phyloP scores from a whole-genome alignment of 2,888 invertebrate species.

The Machimus rusticus region DNA sequence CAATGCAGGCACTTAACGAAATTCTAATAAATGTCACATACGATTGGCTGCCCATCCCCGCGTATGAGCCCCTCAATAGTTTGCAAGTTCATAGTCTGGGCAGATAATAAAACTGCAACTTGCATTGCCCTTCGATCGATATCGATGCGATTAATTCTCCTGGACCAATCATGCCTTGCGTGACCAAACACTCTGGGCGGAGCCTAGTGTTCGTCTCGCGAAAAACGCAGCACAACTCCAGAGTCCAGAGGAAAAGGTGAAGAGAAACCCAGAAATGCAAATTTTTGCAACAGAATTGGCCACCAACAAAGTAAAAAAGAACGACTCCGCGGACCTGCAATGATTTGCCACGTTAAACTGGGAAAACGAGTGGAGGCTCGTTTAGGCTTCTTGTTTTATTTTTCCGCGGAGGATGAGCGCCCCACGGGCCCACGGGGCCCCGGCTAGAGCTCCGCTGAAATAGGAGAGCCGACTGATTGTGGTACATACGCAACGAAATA shows the following conservation, averaged over 20 bases:
- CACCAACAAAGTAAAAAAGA: slow-evolving; percentile 41
- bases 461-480: slow-evolving; percentile 39
- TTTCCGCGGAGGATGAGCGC: neutral
- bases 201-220: slow-evolving; percentile 49
- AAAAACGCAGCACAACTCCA: slow-evolving; percentile 44
- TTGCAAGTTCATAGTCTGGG: slow-evolving; percentile 36
- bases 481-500: slow-evolving; percentile 46
- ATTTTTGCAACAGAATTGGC: slow-evolving; percentile 46
- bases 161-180: slow-evolving; percentile 52
- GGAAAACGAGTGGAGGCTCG: slow-evolving; percentile 42
- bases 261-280: slow-evolving; percentile 48
- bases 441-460: neutral
- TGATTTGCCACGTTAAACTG: slow-evolving; percentile 47
- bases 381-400: slow-evolving; percentile 41
- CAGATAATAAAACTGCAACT: slow-evolving; percentile 39
- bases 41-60: slow-evolving; percentile 30
- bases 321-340: slow-evolving; percentile 44
- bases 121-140: slow-evolving; percentile 36
- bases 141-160: slow-evolving; percentile 48
- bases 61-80: slow-evolving; percentile 17
- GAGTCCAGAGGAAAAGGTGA: slow-evolving; percentile 46
- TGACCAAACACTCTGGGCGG: slow-evolving; percentile 51
- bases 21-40: slow-evolving; percentile 38
- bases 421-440: neutral
- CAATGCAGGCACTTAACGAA: slow-evolving; percentile 30